phyloP scores from a whole-genome alignment of 1,140 invertebrate species.

The Neodiprion virginianus region DNA sequence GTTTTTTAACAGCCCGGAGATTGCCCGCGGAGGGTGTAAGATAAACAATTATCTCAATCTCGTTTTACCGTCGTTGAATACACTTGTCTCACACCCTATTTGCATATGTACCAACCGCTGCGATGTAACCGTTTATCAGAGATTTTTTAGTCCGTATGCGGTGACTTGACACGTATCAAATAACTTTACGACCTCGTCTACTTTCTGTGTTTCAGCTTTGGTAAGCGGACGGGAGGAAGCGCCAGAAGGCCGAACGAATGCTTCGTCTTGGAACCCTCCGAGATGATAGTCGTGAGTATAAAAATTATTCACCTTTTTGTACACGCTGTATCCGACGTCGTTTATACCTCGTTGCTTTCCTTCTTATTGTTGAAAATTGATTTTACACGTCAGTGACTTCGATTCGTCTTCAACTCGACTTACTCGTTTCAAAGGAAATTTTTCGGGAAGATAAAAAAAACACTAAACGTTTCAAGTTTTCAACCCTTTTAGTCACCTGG shows the following conservation, averaged over 20 bases:
- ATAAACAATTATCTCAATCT: too few species aligned
- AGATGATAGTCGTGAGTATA: constrained; percentile 86
- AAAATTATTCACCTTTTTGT: constrained; percentile 15
- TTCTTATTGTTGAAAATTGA: too few species aligned
- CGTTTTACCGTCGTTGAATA: too few species aligned
- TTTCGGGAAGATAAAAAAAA: too few species aligned
- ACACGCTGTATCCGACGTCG: not conserved
- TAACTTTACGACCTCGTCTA: constrained; percentile 14
- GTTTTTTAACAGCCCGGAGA: too few species aligned
- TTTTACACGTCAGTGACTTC: too few species aligned
- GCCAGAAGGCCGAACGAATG: constrained; percentile 82
- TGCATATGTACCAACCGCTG: not conserved
- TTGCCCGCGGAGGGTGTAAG: too few species aligned
- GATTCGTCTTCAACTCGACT: too few species aligned
- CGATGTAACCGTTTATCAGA: not conserved
- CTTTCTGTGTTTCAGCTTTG: constrained; percentile 76
- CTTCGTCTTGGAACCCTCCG: constrained; percentile 84
- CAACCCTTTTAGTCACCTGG: too few species aligned
- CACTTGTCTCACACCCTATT: not conserved
- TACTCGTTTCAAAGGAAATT: too few species aligned
- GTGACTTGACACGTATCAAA: not conserved
- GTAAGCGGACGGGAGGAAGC: constrained; percentile 77
- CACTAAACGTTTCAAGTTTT: too few species aligned
- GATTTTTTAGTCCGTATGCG: not conserved
- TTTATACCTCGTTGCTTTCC: too few species aligned